These are phyloP conservation scores for Microctenopoma lineatum DNA, from an alignment of 2,797 vertebrate genomes.

Conservation along the genomic window DNA sequence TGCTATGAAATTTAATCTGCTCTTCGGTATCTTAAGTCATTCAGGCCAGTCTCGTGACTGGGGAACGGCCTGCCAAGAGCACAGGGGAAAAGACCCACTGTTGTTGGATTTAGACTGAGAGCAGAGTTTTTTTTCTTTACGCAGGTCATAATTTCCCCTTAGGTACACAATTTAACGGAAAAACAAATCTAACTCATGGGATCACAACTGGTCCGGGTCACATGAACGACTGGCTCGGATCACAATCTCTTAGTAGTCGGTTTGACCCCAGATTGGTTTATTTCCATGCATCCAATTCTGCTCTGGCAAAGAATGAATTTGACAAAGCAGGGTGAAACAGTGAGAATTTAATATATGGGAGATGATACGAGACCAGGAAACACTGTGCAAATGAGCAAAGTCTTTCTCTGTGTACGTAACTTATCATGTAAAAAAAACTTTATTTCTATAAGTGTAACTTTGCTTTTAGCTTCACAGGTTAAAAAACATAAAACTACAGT, in stretches of 20 bases:
- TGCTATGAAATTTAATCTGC: conserved; percentile 66
- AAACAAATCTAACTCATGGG: conserved; percentile 39
- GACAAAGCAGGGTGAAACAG: conserved; percentile 19
- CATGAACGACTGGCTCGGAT: conserved; percentile 29
- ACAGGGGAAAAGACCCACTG: conserved; percentile 37
- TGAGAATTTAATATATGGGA: conserved; percentile 4
- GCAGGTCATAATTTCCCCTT: conserved; percentile 32
- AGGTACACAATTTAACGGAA: conserved; percentile 49
- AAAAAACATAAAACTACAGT: conserved; percentile 10
- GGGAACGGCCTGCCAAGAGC: conserved; percentile 49
- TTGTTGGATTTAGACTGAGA: conserved; percentile 47
- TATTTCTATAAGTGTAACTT: not conserved
- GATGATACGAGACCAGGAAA: conserved; percentile 19
- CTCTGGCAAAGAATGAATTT: conserved; percentile 27
- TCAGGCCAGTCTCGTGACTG: conserved; percentile 56
- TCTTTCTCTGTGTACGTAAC: not conserved
- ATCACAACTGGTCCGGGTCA: conserved; percentile 38
- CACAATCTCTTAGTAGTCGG: conserved; percentile 8
- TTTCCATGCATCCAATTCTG: conserved; percentile 33
- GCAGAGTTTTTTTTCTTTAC: conserved; percentile 10
- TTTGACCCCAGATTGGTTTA: conserved; percentile 30
- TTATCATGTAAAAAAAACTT: not conserved
- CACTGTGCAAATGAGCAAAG: conserved; percentile 18
- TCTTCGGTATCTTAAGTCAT: conserved; percentile 58
- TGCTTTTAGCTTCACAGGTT: not conserved